These are phyloP conservation scores for Lophochroa leadbeateri DNA, from an alignment of 2,113 vertebrate genomes.

Conservation along the genomic window DNA sequence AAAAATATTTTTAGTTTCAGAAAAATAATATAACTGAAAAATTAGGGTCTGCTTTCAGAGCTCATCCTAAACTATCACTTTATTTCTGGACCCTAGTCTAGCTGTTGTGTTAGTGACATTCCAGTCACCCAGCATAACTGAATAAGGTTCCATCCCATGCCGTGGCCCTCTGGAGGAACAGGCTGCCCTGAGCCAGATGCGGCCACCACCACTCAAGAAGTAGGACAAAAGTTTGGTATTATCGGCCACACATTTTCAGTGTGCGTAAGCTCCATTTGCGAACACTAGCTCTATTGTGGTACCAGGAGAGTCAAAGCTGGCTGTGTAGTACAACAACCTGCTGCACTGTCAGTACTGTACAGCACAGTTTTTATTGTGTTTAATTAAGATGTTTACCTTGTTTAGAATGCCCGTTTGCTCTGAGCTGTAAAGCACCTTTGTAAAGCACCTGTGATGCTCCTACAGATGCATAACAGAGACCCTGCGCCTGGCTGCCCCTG, in stretches of 20 bases:
- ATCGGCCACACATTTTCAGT: background rate
- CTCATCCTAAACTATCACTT: background rate
- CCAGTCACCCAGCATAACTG: background rate
- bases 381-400: background rate
- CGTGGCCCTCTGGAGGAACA: background rate
- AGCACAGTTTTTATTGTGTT: background rate
- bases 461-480: background rate
- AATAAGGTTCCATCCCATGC: background rate
- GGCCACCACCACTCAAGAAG: background rate
- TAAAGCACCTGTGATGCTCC: background rate
- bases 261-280: background rate
- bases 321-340: too few species aligned
- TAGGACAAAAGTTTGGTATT: background rate
- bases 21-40: background rate
- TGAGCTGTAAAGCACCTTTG: background rate
- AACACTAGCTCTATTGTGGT: background rate
- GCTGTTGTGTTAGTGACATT: background rate
- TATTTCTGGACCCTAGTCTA: background rate
- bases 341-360: background rate
- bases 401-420: background rate
- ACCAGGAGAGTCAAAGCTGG: background rate
- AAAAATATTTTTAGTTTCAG: background rate
- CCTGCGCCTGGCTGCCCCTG: background rate
- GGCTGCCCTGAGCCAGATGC: background rate
- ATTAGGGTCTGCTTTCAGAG: background rate